phyloP scores from a whole-genome alignment of 2,888 invertebrate species.

The Aproaerema taeniolella region DNA sequence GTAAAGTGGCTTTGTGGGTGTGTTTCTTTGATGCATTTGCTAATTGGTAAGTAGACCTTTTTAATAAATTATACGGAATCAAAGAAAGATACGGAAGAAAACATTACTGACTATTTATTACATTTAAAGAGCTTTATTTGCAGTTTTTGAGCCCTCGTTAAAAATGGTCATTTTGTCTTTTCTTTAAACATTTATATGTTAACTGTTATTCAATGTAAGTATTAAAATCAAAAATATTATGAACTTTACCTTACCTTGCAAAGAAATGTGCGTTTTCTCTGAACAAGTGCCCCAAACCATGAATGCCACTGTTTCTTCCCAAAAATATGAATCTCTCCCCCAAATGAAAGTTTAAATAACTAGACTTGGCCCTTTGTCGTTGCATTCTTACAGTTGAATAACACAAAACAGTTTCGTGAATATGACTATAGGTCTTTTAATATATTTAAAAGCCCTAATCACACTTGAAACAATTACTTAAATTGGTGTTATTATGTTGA shows the following conservation, averaged over 20 bases:
- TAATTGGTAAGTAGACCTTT: too few species aligned
- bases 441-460: conserved; percentile 30
- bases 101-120: too few species aligned
- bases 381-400: neutral
- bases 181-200: too few species aligned
- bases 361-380: neutral
- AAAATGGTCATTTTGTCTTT: too few species aligned
- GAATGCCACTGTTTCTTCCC: conserved; percentile 52
- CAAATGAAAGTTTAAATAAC: conserved; percentile 5
- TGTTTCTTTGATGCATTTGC: too few species aligned
- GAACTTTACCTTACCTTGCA: conserved; percentile 64
- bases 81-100: too few species aligned
- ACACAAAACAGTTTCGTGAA: neutral
- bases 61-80: too few species aligned
- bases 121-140: too few species aligned
- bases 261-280: conserved; percentile 61
- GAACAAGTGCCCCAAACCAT: conserved; percentile 77
- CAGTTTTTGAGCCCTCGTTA: too few species aligned
- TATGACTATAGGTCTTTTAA: conserved; percentile 19
- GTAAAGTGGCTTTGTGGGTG: too few species aligned
- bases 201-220: too few species aligned
- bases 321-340: conserved; percentile 38
- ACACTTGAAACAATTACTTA: neutral
- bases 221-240: too few species aligned
- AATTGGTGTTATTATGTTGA: neutral